Evolutionary conservation across 2,797 vertebrate species (phyloP).

Genomic region (Mycteria americana): DNA sequence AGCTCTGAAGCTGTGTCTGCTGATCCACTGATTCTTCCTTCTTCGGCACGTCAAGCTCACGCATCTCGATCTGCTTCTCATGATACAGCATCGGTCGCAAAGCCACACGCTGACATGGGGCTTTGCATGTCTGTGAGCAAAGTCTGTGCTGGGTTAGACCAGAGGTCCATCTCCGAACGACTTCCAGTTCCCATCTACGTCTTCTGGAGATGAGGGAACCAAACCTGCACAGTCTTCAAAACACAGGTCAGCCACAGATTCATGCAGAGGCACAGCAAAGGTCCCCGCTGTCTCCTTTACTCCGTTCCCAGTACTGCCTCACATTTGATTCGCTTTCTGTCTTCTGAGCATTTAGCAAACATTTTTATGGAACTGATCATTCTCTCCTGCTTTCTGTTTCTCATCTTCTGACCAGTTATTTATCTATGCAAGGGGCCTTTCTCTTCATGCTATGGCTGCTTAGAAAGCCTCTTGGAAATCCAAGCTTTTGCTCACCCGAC

Average conservation of each 20-base stretch:
- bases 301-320: not conserved
- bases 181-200: not conserved
- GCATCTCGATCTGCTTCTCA: not conserved
- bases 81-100: fast-evolving
- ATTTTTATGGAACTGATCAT: not conserved
- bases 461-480: not conserved
- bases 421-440: not conserved
- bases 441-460: not conserved
- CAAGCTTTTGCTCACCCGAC: not conserved
- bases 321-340: not conserved
- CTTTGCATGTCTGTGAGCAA: not conserved
- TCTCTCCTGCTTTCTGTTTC: not conserved
- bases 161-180: not conserved
- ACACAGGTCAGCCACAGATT: not conserved
- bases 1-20: not conserved
- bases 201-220: not conserved
- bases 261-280: not conserved
- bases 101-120: not conserved
- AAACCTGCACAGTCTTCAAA: not conserved
- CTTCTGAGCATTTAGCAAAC: not conserved
- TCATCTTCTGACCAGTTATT: not conserved
- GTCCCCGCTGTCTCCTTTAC: not conserved
- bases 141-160: not conserved
- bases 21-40: not conserved
- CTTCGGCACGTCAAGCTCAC: not conserved